phyloP scores from a whole-genome alignment of 1,140 invertebrate species.

The Drosophila watanabei region DNA sequence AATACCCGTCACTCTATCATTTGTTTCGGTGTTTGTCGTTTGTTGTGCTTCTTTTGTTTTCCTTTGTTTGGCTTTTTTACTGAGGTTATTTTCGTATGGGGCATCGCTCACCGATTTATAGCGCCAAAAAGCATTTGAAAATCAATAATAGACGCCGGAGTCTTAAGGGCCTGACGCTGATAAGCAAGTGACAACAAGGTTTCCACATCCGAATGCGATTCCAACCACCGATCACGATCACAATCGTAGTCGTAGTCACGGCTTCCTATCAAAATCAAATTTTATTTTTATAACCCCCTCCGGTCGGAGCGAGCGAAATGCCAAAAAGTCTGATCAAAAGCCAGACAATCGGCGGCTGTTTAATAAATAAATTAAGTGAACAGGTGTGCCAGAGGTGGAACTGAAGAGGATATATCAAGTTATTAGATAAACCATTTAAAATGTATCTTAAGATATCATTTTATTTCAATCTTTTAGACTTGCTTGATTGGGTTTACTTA shows the following conservation, averaged over 20 bases:
- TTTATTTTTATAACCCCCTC: constrained; percentile 38
- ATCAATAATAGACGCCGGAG: constrained; percentile 68
- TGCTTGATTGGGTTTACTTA: not conserved
- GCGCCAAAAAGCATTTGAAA: constrained; percentile 74
- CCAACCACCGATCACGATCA: constrained; percentile 8
- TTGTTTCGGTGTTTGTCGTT: constrained; percentile 43
- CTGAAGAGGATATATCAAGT: constrained; percentile 1
- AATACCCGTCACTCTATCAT: constrained; percentile 66
- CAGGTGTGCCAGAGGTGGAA: constrained; percentile 22
- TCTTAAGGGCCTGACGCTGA: constrained; percentile 46
- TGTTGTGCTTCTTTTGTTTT: constrained; percentile 49
- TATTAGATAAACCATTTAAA: not conserved
- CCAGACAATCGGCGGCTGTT: constrained; percentile 49
- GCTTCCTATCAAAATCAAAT: constrained; percentile 33
- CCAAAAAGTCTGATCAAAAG: constrained; percentile 61
- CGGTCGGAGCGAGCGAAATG: constrained; percentile 44
- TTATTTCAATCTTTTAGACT: not conserved
- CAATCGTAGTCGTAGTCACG: not conserved
- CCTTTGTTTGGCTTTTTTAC: constrained; percentile 29
- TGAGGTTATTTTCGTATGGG: too few relatives aligned
- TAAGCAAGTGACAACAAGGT: constrained; percentile 76
- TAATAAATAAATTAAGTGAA: constrained; percentile 70
- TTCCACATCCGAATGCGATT: constrained; percentile 49
- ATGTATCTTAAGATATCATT: not conserved
- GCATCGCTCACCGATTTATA: constrained; percentile 71